Percentiles rank a stretch among this genome's conserved stretches.
These are phyloP conservation scores for Microctonus brassicae DNA, from an alignment of 2,888 invertebrate genomes.

Conservation along the genomic window DNA sequence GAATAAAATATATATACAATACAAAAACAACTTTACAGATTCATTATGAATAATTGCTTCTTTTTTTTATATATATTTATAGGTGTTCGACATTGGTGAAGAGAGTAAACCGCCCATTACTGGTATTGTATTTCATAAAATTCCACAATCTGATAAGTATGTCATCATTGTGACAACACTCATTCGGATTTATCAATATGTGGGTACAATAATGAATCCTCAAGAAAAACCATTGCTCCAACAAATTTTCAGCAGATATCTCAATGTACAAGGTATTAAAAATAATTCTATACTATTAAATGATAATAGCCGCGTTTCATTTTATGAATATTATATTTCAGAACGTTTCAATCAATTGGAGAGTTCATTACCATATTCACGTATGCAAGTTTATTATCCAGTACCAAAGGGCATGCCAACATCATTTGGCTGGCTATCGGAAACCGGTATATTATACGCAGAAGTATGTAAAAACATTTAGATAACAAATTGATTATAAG, in stretches of 20 bases:
- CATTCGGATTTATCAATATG: slow-evolving; percentile 88
- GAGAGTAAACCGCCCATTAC: slow-evolving; percentile 85
- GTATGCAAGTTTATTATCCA: slow-evolving; percentile 82
- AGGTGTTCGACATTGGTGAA: slow-evolving; percentile 91
- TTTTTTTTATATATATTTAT: too few species aligned
- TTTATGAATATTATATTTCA: slow-evolving; percentile 45
- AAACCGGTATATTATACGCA: slow-evolving; percentile 84
- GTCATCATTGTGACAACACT: slow-evolving; percentile 88
- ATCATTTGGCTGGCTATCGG: slow-evolving; percentile 90
- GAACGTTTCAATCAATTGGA: slow-evolving; percentile 79
- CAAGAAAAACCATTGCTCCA: slow-evolving; percentile 87
- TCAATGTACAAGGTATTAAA: slow-evolving; percentile 77
- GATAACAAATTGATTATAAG: slow-evolving; percentile 56
- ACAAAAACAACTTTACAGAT: too few species aligned
- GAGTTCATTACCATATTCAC: slow-evolving; percentile 82
- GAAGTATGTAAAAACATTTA: slow-evolving; percentile 72
- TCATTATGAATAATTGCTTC: too few species aligned
- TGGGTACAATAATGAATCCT: slow-evolving; percentile 78
- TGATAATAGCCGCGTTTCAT: background rate
- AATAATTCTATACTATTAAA: background rate
- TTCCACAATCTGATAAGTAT: slow-evolving; percentile 80
- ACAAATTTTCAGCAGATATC: slow-evolving; percentile 83
- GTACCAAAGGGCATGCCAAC: slow-evolving; percentile 79
- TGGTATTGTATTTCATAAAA: slow-evolving; percentile 86
- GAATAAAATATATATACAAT: too few species aligned